Evolutionary conservation across 2,113 vertebrate genomes (phyloP).

Genomic region (Sakesphorus luctuosus): DNA sequence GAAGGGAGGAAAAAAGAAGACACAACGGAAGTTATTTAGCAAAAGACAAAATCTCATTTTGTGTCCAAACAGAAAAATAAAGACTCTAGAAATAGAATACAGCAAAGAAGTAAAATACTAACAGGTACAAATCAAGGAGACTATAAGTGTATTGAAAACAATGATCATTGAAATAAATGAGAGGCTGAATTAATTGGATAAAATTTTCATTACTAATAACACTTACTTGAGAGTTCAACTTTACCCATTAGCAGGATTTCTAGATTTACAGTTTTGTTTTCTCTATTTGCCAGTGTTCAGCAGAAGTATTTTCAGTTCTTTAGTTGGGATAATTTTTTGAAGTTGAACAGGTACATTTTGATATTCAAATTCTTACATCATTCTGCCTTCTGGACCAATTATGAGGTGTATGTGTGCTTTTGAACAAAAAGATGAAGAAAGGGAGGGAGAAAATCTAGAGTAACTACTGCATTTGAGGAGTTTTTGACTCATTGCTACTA

Average conservation of each 20-base stretch:
- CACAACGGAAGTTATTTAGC: not conserved
- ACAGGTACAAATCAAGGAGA: not conserved
- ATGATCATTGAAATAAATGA: not conserved
- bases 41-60: not conserved
- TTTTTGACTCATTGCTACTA: not conserved
- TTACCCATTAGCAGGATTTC: not conserved
- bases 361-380: not conserved
- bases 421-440: not conserved
- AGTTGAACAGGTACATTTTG: not conserved
- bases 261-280: not conserved
- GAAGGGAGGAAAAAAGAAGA: not conserved
- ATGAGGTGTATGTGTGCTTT: not conserved
- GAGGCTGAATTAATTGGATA: not conserved
- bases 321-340: not conserved
- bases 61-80: not conserved
- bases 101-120: not conserved
- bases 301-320: not conserved
- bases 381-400: not conserved
- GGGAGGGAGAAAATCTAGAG: fast-evolving
- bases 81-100: not conserved
- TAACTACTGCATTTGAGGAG: not conserved
- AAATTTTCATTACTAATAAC: not conserved
- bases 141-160: not conserved
- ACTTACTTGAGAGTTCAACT: not conserved
- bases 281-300: not conserved